phyloP scores from a whole-genome alignment of 92 coral and sea anemone genomes.

The Palythoa grandis region DNA sequence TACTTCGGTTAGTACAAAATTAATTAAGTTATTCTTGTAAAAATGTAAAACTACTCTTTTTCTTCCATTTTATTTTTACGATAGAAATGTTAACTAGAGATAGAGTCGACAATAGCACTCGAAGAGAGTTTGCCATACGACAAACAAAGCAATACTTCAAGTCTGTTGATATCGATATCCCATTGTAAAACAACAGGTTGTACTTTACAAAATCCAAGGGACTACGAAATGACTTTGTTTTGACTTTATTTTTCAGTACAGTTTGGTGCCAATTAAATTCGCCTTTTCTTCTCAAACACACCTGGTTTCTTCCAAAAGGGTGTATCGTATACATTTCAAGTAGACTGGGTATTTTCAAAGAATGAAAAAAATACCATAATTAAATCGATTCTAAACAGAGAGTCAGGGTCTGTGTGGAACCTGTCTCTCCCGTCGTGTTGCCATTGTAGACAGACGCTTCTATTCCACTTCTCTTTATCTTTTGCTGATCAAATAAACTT shows the following conservation, averaged over 20 bases:
- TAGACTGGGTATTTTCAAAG: not conserved
- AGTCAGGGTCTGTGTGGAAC: not conserved
- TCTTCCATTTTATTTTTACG: not conserved
- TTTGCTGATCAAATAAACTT: conserved; percentile 7
- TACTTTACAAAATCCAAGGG: not conserved
- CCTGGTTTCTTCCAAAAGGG: conserved; percentile 7
- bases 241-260: not conserved
- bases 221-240: not conserved
- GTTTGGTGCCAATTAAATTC: conserved; percentile 8
- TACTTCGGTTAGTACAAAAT: conserved; percentile 14
- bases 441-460: conserved; percentile 34
- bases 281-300: conserved; percentile 11
- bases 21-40: not conserved
- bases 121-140: not conserved
- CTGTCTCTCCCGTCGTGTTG: not conserved
- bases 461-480: not conserved
- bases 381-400: not conserved
- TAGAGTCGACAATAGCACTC: not conserved
- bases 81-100: not conserved
- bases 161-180: not conserved
- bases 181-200: conserved; percentile 18
- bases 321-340: conserved; percentile 15
- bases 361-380: not conserved
- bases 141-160: not conserved
- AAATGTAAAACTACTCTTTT: not conserved